phyloP scores from a whole-genome alignment of 2,888 invertebrate genomes.

The Drosophila tanythrix region DNA sequence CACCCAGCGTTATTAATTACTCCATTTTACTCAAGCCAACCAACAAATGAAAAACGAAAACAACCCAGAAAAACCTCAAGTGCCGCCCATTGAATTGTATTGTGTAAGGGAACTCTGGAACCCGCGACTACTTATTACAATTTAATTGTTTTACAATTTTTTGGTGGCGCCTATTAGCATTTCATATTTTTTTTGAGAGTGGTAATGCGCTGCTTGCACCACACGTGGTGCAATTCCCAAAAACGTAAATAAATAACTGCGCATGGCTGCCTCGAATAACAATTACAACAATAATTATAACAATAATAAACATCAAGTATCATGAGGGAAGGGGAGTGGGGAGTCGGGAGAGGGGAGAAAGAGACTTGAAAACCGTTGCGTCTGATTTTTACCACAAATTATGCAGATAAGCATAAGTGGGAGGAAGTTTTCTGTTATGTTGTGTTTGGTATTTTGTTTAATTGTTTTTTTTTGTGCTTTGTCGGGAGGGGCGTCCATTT shows the following conservation, averaged over 20 bases:
- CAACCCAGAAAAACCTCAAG: conserved; percentile 44
- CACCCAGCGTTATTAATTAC: conserved; percentile 70
- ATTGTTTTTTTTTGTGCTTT: conserved; percentile 58
- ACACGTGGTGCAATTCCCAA: conserved; percentile 78
- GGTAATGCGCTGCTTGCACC: conserved; percentile 31
- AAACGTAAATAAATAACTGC: conserved; percentile 34
- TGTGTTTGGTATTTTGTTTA: conserved; percentile 51
- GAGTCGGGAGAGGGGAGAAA: not conserved
- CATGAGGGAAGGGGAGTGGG: not conserved
- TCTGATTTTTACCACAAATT: conserved; percentile 80
- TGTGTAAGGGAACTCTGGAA: conserved; percentile 1
- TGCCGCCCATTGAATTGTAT: conserved; percentile 68
- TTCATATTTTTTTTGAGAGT: conserved; percentile 6
- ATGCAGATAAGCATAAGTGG: conserved; percentile 79
- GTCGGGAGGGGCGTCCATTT: conserved; percentile 47
- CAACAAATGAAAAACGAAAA: conserved; percentile 1
- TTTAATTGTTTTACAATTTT: conserved; percentile 82
- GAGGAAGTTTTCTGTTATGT: conserved; percentile 33
- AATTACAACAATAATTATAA: conserved; percentile 25
- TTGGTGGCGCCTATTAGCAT: conserved; percentile 77
- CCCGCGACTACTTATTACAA: conserved; percentile 69
- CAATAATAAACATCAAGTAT: conserved; percentile 43
- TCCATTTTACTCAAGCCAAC: conserved; percentile 55
- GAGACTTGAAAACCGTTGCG: conserved; percentile 55
- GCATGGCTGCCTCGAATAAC: conserved; percentile 43